Conservation (phyloP, 2,113 vertebrate genomes). For the Arenaria interpres region DNA sequence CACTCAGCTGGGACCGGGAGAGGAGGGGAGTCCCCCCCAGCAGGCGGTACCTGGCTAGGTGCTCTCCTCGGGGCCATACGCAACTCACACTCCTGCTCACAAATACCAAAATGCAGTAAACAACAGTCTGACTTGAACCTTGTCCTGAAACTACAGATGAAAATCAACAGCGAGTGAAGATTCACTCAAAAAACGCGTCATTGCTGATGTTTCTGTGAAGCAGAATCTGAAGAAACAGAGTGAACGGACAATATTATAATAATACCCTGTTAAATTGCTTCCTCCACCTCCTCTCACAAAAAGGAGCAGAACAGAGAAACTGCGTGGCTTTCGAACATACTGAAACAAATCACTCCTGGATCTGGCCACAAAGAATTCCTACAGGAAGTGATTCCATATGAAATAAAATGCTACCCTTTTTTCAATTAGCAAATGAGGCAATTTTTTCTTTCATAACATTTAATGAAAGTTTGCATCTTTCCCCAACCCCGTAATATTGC, state of each 20-base stretch:
- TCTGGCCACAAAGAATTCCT: slow-evolving; percentile 58
- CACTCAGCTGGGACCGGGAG: not conserved
- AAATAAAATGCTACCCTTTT: slow-evolving; percentile 61
- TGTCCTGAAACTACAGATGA: not conserved
- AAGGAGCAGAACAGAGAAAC: not conserved
- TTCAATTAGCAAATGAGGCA: slow-evolving; percentile 75
- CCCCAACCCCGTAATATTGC: slow-evolving; percentile 61
- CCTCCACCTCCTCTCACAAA: not conserved
- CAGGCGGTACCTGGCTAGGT: rapidly evolving
- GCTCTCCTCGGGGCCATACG: not conserved
- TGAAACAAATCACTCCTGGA: slow-evolving; percentile 41
- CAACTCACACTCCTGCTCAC: not conserved
- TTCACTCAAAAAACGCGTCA: not conserved
- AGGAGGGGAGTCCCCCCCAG: not conserved
- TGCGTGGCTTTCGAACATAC: slow-evolving; percentile 12
- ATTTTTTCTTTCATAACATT: slow-evolving; percentile 73
- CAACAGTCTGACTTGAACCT: not conserved
- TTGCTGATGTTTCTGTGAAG: not conserved
- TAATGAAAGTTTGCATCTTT: slow-evolving; percentile 74
- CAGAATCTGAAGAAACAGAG: slow-evolving; percentile 21
- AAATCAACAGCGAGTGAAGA: not conserved
- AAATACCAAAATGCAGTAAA: slow-evolving; percentile 13
- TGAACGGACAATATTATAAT: not conserved
- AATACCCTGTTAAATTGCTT: not conserved
- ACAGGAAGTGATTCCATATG: slow-evolving; percentile 30